Conservation (phyloP, 2,888 invertebrate species). For the Coecobrya sp. region DNA sequence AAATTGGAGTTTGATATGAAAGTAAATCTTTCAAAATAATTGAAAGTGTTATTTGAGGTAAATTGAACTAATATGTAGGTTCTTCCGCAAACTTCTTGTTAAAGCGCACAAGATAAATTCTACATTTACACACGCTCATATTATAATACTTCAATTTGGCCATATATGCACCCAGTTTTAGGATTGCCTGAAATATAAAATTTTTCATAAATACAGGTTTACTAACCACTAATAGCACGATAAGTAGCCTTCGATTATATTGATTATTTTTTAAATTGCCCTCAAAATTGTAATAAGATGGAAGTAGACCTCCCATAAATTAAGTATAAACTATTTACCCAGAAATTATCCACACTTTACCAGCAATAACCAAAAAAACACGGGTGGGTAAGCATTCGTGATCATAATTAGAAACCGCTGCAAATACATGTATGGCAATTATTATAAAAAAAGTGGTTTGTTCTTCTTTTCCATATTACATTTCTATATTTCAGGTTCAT, state of each 20-base stretch:
- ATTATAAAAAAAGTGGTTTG: too few species aligned
- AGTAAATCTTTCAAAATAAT: too few species aligned
- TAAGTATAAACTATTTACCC: background rate
- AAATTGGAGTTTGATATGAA: background rate
- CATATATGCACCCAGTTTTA: background rate
- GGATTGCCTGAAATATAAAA: background rate
- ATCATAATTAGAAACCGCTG: too few species aligned
- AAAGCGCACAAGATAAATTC: background rate
- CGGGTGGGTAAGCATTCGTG: too few species aligned
- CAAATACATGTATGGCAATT: too few species aligned
- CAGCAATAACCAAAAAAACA: too few species aligned
- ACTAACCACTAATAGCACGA: conserved; percentile 36
- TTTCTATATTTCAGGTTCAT: too few species aligned
- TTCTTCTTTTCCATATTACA: too few species aligned
- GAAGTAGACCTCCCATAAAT: conserved; percentile 19
- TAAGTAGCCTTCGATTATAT: background rate
- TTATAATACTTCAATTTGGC: background rate
- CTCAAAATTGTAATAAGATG: conserved; percentile 34
- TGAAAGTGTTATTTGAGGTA: conserved; percentile 29
- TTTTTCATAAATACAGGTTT: conserved; percentile 37
- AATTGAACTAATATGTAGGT: background rate
- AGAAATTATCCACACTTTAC: background rate
- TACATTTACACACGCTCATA: background rate
- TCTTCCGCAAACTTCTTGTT: background rate
- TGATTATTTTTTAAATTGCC: background rate